Evolutionary conservation across 2,113 vertebrate species (phyloP).

Genomic region (Cyprinodon tularosa): DNA sequence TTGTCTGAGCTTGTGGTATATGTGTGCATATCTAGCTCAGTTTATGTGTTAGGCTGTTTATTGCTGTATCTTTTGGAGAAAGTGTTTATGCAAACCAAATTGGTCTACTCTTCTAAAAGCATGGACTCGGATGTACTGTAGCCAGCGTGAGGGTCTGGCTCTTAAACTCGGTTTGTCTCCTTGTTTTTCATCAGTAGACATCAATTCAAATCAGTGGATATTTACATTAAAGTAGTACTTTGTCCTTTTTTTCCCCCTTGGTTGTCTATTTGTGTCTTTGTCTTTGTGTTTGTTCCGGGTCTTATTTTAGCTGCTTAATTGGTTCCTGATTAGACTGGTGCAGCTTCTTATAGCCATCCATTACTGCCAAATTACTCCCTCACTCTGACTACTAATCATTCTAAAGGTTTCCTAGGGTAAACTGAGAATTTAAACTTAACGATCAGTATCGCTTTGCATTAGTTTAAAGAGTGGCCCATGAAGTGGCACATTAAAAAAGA

Average conservation of each 20-base stretch:
- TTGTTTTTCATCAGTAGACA: conserved; percentile 18
- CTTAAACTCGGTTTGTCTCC: conserved; percentile 1
- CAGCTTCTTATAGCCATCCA: not conserved
- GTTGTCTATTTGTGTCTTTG: not conserved
- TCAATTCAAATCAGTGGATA: conserved; percentile 12
- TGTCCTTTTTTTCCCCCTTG: not conserved
- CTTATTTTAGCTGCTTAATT: not conserved
- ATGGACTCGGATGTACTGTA: conserved; percentile 39
- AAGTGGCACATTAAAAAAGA: not conserved
- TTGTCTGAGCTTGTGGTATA: conserved; percentile 20
- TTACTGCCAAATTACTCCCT: not conserved
- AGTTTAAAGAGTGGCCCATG: not conserved
- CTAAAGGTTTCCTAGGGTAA: not conserved
- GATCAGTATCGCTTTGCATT: not conserved
- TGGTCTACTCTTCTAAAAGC: conserved; percentile 33
- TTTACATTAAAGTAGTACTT: conserved; percentile 6
- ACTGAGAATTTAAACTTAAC: not conserved
- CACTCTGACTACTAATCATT: not conserved
- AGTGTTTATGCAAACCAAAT: conserved; percentile 55
- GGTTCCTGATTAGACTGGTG: not conserved
- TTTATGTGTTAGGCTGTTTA: conserved; percentile 59
- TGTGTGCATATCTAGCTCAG: conserved; percentile 25
- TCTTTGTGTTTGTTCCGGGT: not conserved
- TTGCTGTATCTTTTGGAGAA: conserved; percentile 50
- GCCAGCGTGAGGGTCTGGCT: conserved; percentile 20